Evolutionary conservation across 2,113 vertebrate species (phyloP), one percentile per base, ranked within the genome.

Genomic region (Apteryx mantelli): DNA sequence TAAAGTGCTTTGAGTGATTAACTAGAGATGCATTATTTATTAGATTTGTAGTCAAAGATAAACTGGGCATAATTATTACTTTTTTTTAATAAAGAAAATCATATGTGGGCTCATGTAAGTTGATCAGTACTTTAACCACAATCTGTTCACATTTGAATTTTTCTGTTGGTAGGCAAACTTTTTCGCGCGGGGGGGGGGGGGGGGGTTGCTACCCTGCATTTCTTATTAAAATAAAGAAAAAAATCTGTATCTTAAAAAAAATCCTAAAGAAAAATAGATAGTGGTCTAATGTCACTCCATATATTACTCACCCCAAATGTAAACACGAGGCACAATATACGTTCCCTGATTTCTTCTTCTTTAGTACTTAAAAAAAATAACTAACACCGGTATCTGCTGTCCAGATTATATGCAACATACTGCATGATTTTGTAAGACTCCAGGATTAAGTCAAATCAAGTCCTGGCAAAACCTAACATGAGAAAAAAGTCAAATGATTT

Each of bases 1-100:
- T 99, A 99, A 99, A 99, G 99, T 99, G 99, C 99, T 98, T 98
- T 96, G 93, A 99, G 98, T 99, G 98, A 98, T 98, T 98, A 96
- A 97, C 98, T 83, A 93, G 93, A 65, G 77, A 95, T 60, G 56
- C 53, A 71, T 89, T 95, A 96, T 63, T 91, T 91, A 89, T 89
- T 84, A 94, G 85, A 93, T 92, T 91, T 93, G 90, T 96, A 93
- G 83, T 95, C 79, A 86, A 84, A 89, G 87, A 69, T 89, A 86
- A 96, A 88, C 76, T 91, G 95, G 94, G 69, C 6, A 52, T 89
- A 76, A 75, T 58, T 70, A 78, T 46, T 71, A 79, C 55, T 12
- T 83, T 83, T 55, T 82, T 79, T 56, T 36, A 58, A 36, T 66
- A 74, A 91, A 94, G 60, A 75, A 82, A 89, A 76, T 58, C 79